phyloP scores from a whole-genome alignment of 1,140 invertebrate genomes.

The Drosophila lini region DNA sequence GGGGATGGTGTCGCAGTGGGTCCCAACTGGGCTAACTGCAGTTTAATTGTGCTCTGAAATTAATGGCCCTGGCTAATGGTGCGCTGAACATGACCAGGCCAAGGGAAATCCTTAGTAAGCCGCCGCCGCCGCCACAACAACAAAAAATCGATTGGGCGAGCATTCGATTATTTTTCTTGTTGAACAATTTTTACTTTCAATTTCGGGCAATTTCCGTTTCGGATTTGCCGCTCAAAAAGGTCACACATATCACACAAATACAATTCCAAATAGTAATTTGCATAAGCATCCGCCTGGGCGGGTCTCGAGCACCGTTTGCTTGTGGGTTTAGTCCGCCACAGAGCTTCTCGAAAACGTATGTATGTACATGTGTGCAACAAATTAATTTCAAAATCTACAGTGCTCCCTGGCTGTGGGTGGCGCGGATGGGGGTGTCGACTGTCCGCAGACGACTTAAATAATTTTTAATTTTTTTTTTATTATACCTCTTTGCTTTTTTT shows the following conservation, averaged over 20 bases:
- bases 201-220: conserved; percentile 26
- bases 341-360: background rate
- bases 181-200: conserved; percentile 25
- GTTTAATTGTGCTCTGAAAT: conserved; percentile 21
- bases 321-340: conserved; percentile 18
- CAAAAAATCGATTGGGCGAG: conserved; percentile 9
- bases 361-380: conserved; percentile 37
- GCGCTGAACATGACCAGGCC: conserved; percentile 16
- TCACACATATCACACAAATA: conserved; percentile 23
- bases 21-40: conserved; percentile 13
- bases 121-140: background rate
- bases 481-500: conserved; percentile 7
- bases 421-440: background rate
- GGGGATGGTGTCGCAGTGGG: background rate
- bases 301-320: conserved; percentile 3
- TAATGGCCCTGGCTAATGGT: conserved; percentile 17
- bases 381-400: conserved; percentile 51
- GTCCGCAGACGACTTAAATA: conserved; percentile 22
- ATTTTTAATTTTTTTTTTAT: conserved; percentile 35
- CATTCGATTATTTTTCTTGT: conserved; percentile 2
- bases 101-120: conserved; percentile 10
- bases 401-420: conserved; percentile 5
- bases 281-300: conserved; percentile 39
- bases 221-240: conserved; percentile 29
- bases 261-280: conserved; percentile 29